Conservation (phyloP, 2,113 vertebrate genomes). For the Glaucomys volans region DNA sequence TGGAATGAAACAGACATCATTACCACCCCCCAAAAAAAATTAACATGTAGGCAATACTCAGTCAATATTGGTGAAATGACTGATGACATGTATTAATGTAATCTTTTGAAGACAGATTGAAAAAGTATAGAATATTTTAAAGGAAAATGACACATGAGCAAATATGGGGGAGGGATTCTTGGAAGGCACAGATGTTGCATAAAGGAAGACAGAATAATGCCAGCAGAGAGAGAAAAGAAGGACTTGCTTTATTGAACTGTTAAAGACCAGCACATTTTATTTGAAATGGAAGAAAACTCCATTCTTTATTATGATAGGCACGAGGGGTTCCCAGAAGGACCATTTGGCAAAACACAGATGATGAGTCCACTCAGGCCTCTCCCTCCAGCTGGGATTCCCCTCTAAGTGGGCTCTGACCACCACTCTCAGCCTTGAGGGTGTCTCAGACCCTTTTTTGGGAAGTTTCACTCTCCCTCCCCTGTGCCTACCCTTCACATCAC, state of each 20-base stretch:
- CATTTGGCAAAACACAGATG: neutral
- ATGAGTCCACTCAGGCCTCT: accelerated
- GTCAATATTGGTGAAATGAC: neutral
- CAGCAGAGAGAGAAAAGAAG: neutral
- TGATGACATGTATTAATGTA: neutral
- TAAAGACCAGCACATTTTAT: neutral
- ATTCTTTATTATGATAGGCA: neutral
- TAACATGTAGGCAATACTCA: neutral
- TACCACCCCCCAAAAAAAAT: too few species aligned
- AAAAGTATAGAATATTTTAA: neutral
- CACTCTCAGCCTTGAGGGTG: neutral
- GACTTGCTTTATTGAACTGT: neutral
- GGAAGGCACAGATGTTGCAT: neutral
- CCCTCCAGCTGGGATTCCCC: neutral
- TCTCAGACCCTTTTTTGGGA: too few species aligned
- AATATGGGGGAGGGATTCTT: neutral
- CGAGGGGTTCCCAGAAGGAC: neutral
- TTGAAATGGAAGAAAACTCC: neutral
- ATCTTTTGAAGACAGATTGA: neutral
- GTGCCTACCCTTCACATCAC: neutral
- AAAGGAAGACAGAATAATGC: neutral
- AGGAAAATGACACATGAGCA: neutral
- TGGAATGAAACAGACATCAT: too few species aligned
- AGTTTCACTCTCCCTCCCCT: too few species aligned
- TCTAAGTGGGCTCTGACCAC: neutral